A percentile compares a stretch with the other conserved stretches of the same genome.
Evolutionary conservation across 2,888 invertebrate species (phyloP).

Genomic region (Capitulum mitella): DNA sequence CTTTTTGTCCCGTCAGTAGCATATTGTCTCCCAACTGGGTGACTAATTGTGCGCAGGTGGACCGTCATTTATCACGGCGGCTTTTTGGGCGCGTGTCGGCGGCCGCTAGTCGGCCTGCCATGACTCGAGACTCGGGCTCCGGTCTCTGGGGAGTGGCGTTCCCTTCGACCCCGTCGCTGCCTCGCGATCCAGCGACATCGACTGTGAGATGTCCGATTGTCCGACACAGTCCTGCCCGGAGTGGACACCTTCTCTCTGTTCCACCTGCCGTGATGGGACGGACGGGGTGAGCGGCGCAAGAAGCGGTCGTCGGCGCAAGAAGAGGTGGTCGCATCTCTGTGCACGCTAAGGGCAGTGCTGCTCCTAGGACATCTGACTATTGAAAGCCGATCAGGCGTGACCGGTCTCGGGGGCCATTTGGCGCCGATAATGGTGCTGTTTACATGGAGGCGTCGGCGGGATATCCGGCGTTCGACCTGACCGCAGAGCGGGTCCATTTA

Average conservation of each 20-base stretch:
- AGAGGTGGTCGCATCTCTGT: too few species aligned
- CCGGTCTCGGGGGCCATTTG: neutral
- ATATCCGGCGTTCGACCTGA: neutral
- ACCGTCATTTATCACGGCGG: neutral
- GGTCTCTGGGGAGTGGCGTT: too few species aligned
- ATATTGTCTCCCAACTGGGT: neutral
- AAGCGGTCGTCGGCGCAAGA: too few species aligned
- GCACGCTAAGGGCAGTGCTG: too few species aligned
- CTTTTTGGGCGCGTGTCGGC: neutral
- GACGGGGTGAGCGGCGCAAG: too few species aligned
- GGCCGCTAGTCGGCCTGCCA: neutral
- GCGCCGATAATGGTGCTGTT: conserved; percentile 2
- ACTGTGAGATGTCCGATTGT: too few species aligned
- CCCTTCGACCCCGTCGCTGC: too few species aligned
- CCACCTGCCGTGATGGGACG: too few species aligned
- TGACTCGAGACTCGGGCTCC: too few species aligned
- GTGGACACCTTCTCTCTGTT: too few species aligned
- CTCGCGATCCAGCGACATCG: too few species aligned
- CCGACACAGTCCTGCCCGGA: too few species aligned
- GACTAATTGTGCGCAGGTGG: neutral
- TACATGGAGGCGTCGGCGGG: neutral
- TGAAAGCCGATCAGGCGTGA: neutral
- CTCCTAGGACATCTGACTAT: neutral
- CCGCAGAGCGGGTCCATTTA: neutral
- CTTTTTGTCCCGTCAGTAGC: neutral